A percentile compares a stretch with the other conserved stretches of the same genome.
phyloP scores from a whole-genome alignment of 2,113 vertebrate species.

The Micromys minutus region DNA sequence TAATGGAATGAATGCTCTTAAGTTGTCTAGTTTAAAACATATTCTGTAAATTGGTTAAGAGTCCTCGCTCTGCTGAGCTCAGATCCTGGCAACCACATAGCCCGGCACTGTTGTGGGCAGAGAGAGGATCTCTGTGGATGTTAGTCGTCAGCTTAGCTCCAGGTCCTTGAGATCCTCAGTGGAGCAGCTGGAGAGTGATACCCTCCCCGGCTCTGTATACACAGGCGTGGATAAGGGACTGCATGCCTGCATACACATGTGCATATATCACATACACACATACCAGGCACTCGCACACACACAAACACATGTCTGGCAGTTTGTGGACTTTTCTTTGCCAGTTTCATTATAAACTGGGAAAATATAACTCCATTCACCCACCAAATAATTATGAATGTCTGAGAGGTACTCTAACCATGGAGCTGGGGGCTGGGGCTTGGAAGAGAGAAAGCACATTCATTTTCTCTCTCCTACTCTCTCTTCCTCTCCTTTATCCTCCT shows the following conservation, averaged over 20 bases:
- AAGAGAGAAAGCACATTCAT: not conserved
- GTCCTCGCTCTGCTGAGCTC: not conserved
- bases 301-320: constrained; percentile 1
- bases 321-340: not conserved
- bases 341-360: constrained; percentile 13
- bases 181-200: too few relatives aligned
- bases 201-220: not conserved
- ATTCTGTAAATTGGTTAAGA: not conserved
- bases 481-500: not conserved
- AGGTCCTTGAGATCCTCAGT: not conserved
- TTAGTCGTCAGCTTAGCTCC: too few relatives aligned
- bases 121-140: not conserved
- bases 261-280: not conserved
- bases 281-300: not conserved
- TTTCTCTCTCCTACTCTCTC: not conserved
- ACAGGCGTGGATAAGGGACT: not conserved
- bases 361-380: not conserved
- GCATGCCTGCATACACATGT: not conserved
- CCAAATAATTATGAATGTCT: not conserved
- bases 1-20: constrained; percentile 17
- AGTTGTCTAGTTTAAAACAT: constrained; percentile 19
- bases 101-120: not conserved
- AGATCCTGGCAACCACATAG: not conserved
- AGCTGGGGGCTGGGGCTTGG: not conserved
- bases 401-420: not conserved